Evolutionary conservation across 2,113 vertebrate species (phyloP), one percentile per base, ranked within the genome.

Genomic region (Paracanthobrama guichenoti): DNA sequence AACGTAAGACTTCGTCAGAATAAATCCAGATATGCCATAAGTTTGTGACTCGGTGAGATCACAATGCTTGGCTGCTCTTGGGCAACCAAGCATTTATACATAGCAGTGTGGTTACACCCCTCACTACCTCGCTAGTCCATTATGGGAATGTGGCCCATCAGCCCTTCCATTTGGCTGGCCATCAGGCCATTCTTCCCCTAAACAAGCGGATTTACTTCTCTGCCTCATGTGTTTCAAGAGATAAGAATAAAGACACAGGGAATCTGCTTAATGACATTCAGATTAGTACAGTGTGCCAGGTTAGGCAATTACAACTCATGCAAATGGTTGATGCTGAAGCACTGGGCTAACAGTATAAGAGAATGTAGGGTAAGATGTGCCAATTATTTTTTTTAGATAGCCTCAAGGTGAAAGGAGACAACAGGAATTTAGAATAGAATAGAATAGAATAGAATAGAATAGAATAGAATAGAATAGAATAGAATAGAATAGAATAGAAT

Each of bases 261-360:
- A 44, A 42, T 42, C 31, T 59, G 55, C 75, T 78, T 78, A 78
- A 78, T 78, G 75, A 42, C 35, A 78, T 60, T 78, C 50, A 39
- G 74, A 53, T 55, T 77, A 55, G 28, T 77, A 77, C 16, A 57
- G 74, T 53, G 48, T 53, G 46, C 28, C 53, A 59, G 50, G 74
- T 39, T 59, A 39, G 53, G 18, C 31, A 78, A 24, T 60, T 59
- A 59, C 31, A 57, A 77, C 6, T 42, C 9, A 57, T 77, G 50
- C 48, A 77, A 39, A 77, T 35, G 20, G 31, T 8, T 11, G 11
- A 13, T 16, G 31, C 22, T 59, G 6, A 39, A 24, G 6, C 24
- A 16, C 10, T 9, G 11, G 5, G 26, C 74, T 57, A 22, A 14
- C 5, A 77, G 50, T 3, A 18, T n/a, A 57, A 77, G 10, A 77